These are phyloP conservation scores for Holothuria glaberrima DNA, from an alignment of 35 echinoderm and acorn worm species.

Conservation along the genomic window DNA sequence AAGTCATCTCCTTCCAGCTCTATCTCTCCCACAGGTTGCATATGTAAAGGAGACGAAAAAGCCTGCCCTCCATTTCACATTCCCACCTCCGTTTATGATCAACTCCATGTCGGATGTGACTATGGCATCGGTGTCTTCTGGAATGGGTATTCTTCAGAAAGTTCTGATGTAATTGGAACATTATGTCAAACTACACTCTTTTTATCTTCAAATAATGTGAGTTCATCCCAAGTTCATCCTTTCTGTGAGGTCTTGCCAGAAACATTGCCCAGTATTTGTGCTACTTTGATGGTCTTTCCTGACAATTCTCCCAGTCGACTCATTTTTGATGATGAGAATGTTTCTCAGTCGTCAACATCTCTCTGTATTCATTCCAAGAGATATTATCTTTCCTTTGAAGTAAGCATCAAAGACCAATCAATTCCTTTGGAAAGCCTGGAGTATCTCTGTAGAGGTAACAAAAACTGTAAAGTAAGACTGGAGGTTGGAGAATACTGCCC, in stretches of 20 bases:
- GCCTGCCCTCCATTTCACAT: slow-evolving; percentile 7
- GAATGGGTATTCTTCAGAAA: not conserved
- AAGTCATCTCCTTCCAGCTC: not conserved
- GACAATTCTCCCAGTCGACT: not conserved
- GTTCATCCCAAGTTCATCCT: not conserved
- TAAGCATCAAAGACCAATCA: not conserved
- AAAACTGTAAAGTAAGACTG: slow-evolving; percentile 31
- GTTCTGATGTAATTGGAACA: not conserved
- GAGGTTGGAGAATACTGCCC: slow-evolving; percentile 52
- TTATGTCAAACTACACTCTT: no score
- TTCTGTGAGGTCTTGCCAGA: not conserved
- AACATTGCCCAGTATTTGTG: not conserved
- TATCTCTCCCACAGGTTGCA: not conserved
- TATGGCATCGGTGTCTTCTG: not conserved
- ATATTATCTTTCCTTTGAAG: not conserved
- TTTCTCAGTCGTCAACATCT: not conserved
- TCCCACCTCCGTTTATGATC: not conserved
- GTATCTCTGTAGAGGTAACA: slow-evolving; percentile 17
- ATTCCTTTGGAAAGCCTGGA: slow-evolving; percentile 38
- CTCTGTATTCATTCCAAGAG: not conserved
- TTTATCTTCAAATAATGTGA: no score
- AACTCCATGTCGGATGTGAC: not conserved
- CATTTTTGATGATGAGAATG: slow-evolving; percentile 1
- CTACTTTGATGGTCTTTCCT: not conserved
- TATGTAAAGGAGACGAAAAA: not conserved